Evolutionary conservation across 2,888 invertebrate species (phyloP), one percentile per base, ranked within the genome.

Genomic region (Apamea crenata): DNA sequence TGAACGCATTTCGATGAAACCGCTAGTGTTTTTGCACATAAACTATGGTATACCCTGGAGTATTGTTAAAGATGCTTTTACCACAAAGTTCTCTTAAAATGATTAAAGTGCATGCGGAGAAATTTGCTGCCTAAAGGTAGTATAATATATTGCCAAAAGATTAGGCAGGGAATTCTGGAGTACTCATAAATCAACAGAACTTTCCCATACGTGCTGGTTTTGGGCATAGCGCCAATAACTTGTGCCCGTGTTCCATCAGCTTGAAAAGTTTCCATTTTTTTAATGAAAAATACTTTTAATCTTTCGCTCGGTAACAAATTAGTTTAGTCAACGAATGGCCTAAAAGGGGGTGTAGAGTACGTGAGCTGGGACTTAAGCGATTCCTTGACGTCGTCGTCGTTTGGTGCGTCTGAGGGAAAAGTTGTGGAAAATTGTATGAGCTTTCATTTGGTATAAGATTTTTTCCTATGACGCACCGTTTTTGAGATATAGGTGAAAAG

Each of bases 201-300:
- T 40, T 40, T 40, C 25, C 5, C 21, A 25, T 63, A 77, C 56
- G 7, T 32, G 12, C 61, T 44, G 29, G 8, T n/a, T 82, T 75
- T 65, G 36, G 63, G 82, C 56, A 47, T 18, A 14, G 53, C 65
- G 65, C 79, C 63, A 82, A 82, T 47, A 74, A 16, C 8, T 16
- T 32, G 7, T 53, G 32, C 25, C 25, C 75, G 56, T 4, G 12
- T 40, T 18, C 29, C 14, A 21, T 56, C 44, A 36, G 53, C 12
- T 6, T 7, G 12, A 40, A n/a, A n/a, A 32, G n/a, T 32, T 50
- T 32, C 3, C 44, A 74, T 74, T 32, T 61, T 32, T 12, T 3
- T 10, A 12, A 61, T 61, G 36, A 61, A 21, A 53, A 71, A 59
- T 50, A 7, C 25, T 50, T 77, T 29, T 10, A 59, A 36, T 61